Evolutionary conservation across 2,888 invertebrate genomes (phyloP).

Genomic region (Adineta ricciae): DNA sequence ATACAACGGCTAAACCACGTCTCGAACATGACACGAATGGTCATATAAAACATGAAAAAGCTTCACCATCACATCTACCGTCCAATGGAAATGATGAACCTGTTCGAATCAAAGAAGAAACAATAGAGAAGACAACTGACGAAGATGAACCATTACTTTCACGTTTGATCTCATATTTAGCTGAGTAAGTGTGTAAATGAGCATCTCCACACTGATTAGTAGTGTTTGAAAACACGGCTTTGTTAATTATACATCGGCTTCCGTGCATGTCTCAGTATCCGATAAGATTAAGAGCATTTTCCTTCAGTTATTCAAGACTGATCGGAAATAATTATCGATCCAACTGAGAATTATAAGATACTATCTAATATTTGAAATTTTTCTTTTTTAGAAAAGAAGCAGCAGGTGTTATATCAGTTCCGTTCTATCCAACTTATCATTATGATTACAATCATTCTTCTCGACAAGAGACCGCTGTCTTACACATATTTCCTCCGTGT

Average conservation of each 20-base stretch:
- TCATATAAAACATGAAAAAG: neutral
- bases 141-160: neutral
- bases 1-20: neutral
- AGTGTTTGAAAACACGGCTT: neutral
- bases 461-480: neutral
- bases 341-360: too few species aligned
- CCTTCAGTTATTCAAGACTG: neutral
- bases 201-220: neutral
- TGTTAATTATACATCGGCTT: too few species aligned
- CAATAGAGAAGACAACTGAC: neutral
- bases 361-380: too few species aligned
- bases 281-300: too few species aligned
- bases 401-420: neutral
- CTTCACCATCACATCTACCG: neutral
- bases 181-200: neutral
- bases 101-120: neutral
- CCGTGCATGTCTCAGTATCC: too few species aligned
- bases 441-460: neutral
- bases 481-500: neutral
- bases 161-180: neutral
- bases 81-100: neutral
- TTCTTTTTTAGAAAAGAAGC: neutral
- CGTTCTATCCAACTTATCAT: neutral
- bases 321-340: neutral
- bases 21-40: neutral